phyloP scores from a whole-genome alignment of 2,888 invertebrate genomes.

The Lacanobia oleracea region DNA sequence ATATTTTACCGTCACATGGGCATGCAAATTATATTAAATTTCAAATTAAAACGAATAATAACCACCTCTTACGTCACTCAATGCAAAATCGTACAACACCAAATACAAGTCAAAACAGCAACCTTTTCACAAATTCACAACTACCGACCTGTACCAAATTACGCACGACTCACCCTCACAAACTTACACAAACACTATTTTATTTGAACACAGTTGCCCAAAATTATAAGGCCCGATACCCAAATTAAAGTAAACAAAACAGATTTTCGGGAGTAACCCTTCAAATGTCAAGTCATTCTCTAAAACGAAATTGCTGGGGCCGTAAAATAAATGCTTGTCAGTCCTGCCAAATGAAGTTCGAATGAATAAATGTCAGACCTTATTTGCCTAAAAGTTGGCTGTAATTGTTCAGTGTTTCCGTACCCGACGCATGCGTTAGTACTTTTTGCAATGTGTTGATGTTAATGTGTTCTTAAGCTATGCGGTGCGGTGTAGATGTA shows the following conservation, averaged over 20 bases:
- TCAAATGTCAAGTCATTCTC: conserved; percentile 58
- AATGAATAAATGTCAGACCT: conserved; percentile 70
- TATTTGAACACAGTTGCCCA: conserved; percentile 39
- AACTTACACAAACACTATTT: conserved; percentile 40
- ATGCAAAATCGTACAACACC: not conserved
- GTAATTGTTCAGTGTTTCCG: conserved; percentile 61
- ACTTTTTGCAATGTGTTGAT: conserved; percentile 52
- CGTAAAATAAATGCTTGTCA: conserved; percentile 66
- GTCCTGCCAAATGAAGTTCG: conserved; percentile 70
- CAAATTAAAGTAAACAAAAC: conserved; percentile 59
- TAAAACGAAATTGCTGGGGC: conserved; percentile 48
- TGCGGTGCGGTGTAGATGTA: not conserved
- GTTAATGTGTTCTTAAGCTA: not conserved
- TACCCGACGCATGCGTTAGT: conserved; percentile 41
- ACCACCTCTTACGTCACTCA: not conserved
- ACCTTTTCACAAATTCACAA: conserved; percentile 2
- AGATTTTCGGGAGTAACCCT: conserved; percentile 54
- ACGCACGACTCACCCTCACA: conserved; percentile 9
- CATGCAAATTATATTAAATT: too few relatives aligned
- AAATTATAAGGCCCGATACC: conserved; percentile 53
- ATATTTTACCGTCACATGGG: too few relatives aligned
- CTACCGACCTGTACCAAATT: conserved; percentile 20
- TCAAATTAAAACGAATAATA: too few relatives aligned
- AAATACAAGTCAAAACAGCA: not conserved
- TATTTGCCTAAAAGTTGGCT: conserved; percentile 56